phyloP scores from a whole-genome alignment of 2,113 vertebrate genomes.

The Clinocottus analis region DNA sequence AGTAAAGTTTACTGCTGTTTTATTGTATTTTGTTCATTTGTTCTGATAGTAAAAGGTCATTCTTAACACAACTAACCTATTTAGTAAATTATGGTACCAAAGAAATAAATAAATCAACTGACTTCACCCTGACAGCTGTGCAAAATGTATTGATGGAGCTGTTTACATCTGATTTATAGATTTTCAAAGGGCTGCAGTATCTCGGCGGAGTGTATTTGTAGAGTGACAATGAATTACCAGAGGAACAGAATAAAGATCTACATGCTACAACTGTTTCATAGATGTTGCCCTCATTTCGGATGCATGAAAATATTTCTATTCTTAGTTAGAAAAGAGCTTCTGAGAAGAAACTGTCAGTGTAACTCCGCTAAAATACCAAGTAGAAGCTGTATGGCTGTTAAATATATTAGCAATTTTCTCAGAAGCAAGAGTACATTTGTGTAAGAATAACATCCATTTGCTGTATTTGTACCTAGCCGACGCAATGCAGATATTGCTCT shows the following conservation, averaged over 20 bases:
- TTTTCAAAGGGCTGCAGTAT: constrained; percentile 64
- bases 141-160: constrained; percentile 63
- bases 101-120: constrained; percentile 26
- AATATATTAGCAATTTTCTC: constrained; percentile 18
- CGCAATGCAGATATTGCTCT: not conserved
- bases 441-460: constrained; percentile 13
- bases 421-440: constrained; percentile 3
- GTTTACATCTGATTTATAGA: constrained; percentile 73
- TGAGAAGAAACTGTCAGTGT: constrained; percentile 36
- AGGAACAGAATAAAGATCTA: constrained; percentile 58
- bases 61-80: constrained; percentile 44
- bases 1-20: constrained; percentile 39
- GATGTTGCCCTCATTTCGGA: constrained; percentile 59
- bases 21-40: constrained; percentile 53
- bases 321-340: constrained; percentile 40
- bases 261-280: constrained; percentile 52
- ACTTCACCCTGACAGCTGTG: constrained; percentile 44
- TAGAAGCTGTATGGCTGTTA: not conserved
- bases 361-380: constrained; percentile 21
- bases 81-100: constrained; percentile 52
- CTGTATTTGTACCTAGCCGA: constrained; percentile 8
- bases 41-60: constrained; percentile 62
- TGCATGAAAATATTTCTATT: constrained; percentile 61
- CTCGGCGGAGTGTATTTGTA: constrained; percentile 62
- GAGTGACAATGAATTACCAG: constrained; percentile 64